Percentiles rank a stretch among this genome's conserved stretches.
These are phyloP conservation scores for Tenrec ecaudatus DNA, from an alignment of 2,113 vertebrate species.

Conservation along the genomic window DNA sequence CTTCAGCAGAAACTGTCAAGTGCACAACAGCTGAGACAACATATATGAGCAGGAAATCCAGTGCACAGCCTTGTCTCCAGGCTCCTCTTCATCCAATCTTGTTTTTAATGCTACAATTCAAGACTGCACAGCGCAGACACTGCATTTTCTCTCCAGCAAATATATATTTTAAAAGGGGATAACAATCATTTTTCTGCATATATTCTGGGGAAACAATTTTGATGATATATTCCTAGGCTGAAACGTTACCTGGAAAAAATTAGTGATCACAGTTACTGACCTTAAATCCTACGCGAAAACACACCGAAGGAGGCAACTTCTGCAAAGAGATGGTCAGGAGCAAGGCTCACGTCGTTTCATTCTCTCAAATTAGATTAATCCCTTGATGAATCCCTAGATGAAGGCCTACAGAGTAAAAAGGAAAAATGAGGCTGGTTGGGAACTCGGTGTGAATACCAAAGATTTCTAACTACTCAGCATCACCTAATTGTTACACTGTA, in stretches of 20 bases:
- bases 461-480: neutral
- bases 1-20: slow-evolving; percentile 81
- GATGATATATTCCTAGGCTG: neutral
- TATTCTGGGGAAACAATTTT: neutral
- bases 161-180: neutral
- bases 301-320: neutral
- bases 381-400: neutral
- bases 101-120: slow-evolving; percentile 64
- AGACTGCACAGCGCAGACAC: slow-evolving; percentile 9
- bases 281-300: neutral
- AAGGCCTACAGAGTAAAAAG: neutral
- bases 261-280: neutral
- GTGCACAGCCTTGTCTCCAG: slow-evolving; percentile 65
- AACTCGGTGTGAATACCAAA: neutral
- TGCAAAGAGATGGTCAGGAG: neutral
- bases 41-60: slow-evolving; percentile 79
- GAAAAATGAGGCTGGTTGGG: neutral
- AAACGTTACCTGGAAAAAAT: neutral
- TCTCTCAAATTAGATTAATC: neutral
- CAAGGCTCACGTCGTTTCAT: neutral
- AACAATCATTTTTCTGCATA: slow-evolving; percentile 13
- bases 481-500: neutral
- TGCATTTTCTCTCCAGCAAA: slow-evolving; percentile 22
- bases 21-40: slow-evolving; percentile 82
- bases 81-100: slow-evolving; percentile 62